Percentiles rank a stretch among this genome's conserved stretches.
These are phyloP conservation scores for Gisinianus flammeolus DNA, from an alignment of 2,888 invertebrate species.

Conservation along the genomic window DNA sequence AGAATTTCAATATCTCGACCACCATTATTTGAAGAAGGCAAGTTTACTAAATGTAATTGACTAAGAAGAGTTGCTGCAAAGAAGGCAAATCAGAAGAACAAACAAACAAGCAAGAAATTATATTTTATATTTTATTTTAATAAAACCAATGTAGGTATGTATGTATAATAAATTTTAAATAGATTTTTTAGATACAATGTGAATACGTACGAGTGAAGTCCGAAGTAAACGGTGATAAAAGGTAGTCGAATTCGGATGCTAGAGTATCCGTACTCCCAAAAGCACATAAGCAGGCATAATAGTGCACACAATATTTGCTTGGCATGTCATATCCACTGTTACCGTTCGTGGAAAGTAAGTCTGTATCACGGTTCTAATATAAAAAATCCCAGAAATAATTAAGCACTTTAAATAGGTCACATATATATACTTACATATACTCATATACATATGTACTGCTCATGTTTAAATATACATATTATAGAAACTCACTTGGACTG, in stretches of 20 bases:
- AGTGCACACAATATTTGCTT: slow-evolving; percentile 69
- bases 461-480: too few relatives aligned
- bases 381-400: not conserved
- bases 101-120: not conserved
- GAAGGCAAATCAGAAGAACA: not conserved
- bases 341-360: not conserved
- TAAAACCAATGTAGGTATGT: too few relatives aligned
- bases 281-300: slow-evolving; percentile 74
- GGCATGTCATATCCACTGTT: slow-evolving; percentile 33
- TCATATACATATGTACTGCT: not conserved
- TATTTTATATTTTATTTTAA: not conserved
- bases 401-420: not conserved
- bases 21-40: slow-evolving; percentile 38
- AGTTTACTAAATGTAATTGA: slow-evolving; percentile 50
- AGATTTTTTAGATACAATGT: too few relatives aligned
- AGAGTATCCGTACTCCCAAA: slow-evolving; percentile 71
- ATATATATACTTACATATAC: too few relatives aligned
- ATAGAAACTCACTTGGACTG: not conserved
- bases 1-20: slow-evolving; percentile 45
- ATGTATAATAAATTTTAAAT: too few relatives aligned
- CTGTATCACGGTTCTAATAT: slow-evolving; percentile 28
- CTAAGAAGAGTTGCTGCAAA: slow-evolving; percentile 50
- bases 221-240: slow-evolving; percentile 59
- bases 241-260: slow-evolving; percentile 69
- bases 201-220: slow-evolving; percentile 42